Conservation (phyloP, 23 tunicate species). For the Styela clava region DNA sequence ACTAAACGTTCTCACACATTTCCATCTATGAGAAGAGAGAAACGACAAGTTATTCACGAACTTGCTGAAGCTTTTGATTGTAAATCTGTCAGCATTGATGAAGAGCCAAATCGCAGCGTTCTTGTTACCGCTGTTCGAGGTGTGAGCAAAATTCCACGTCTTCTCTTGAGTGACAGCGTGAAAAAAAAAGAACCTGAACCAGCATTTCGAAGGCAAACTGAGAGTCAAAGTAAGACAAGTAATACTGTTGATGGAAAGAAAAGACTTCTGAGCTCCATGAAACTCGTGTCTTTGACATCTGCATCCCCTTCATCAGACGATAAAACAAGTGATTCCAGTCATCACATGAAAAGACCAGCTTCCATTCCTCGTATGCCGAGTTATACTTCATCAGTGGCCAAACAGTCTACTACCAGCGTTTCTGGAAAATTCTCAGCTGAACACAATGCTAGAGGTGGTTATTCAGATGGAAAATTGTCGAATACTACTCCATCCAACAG, state of each 20-base stretch:
- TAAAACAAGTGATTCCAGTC: neutral
- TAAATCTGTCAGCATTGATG: conserved; percentile 56
- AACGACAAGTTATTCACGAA: conserved; percentile 86
- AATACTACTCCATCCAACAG: neutral
- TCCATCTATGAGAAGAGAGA: conserved; percentile 69
- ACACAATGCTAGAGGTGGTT: neutral
- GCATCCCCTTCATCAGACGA: conserved; percentile 6
- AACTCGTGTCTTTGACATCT: conserved; percentile 58
- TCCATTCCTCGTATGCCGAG: conserved; percentile 25
- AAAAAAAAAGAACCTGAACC: conserved; percentile 9
- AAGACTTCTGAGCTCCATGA: conserved; percentile 62
- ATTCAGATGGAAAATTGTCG: no score
- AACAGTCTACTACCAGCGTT: neutral
- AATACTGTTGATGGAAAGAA: conserved; percentile 1
- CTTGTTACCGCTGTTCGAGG: conserved; percentile 67
- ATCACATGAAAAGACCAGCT: neutral
- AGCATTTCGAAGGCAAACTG: neutral
- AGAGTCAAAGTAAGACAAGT: neutral
- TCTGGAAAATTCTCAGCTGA: neutral
- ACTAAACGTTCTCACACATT: conserved; percentile 44
- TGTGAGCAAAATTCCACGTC: conserved; percentile 43
- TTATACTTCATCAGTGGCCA: neutral
- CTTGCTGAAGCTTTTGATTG: conserved; percentile 80
- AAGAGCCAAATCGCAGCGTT: conserved; percentile 86
- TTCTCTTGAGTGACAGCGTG: conserved; percentile 51